Evolutionary conservation across 2,113 vertebrate genomes (phyloP), one percentile per base, ranked within the genome.

Genomic region (Struthidea cinerea): DNA sequence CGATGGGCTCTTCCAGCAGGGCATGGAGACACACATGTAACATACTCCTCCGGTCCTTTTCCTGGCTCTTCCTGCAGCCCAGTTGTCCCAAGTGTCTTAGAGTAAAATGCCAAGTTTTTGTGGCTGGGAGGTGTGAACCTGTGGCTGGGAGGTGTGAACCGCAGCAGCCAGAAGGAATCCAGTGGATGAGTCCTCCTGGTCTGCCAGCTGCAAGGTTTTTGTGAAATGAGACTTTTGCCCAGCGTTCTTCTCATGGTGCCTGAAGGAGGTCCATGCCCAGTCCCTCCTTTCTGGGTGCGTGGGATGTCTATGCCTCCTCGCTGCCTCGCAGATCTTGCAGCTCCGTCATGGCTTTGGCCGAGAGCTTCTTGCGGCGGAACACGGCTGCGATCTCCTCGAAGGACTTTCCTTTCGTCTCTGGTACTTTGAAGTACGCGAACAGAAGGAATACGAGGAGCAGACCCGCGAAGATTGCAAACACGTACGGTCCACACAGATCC

Each of bases 371-470:
- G 84, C 97, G 98, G 18, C 97, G 98, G 96, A 99, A 99, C 57
- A 97, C 97, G 1, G 98, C 98, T 3, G 99, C 94, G 0, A 99
- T 99, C 97, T 99, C 99, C 95, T 99, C 98, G 75, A 99, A 99
- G 3, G 98, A 98, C 92, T 99, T 99, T 6, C 99, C 99, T 93
- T 99, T 99, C 0, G 99, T 99, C 98, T 99, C 99, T 0, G 99
- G 99, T 28, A 99, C 99, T 92, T 98, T 99, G 46, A 99, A 94
- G 96, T 98, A 98, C 0, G 97, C 98, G 42, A 99, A 99, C n/a
- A 99, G 13, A 2, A 98, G 98, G 94, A 99, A 99, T 76, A 77
- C 55, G 3, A 99, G 92, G 59, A 99, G 97, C 79, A 99, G 90
- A 39, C 83, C 98, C 1, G 99, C 98, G 7, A 99, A 99, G 95